Evolutionary conservation across 2,888 invertebrate species (phyloP).

Genomic region (Sinodicranocentrus sp.): DNA sequence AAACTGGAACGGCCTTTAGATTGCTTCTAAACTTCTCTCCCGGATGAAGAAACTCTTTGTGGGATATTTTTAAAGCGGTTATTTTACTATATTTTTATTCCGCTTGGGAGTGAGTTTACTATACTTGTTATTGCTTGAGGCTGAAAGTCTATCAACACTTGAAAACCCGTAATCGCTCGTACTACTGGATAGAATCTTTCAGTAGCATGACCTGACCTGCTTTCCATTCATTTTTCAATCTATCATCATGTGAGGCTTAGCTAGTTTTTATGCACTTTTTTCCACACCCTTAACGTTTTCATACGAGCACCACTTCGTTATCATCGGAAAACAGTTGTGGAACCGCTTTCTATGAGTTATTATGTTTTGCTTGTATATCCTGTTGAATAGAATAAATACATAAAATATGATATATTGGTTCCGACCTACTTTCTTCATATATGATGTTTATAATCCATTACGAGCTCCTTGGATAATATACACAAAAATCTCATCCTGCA

Average conservation of each 20-base stretch:
- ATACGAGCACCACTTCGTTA: too few species aligned
- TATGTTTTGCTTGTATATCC: background rate
- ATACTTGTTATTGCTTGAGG: background rate
- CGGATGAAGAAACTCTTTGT: too few species aligned
- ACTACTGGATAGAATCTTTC: constrained; percentile 10
- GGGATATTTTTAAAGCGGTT: too few species aligned
- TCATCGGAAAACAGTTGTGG: constrained; percentile 2
- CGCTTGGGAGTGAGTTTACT: background rate
- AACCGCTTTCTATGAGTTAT: background rate
- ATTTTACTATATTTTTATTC: too few species aligned
- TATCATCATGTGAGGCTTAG: constrained; percentile 7
- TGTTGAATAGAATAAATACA: constrained; percentile 3
- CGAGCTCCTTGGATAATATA: background rate
- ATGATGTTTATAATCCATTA: constrained; percentile 20
- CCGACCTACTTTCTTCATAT: constrained; percentile 15
- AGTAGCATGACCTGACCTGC: constrained; percentile 18
- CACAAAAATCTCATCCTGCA: constrained; percentile 1
- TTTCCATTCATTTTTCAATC: constrained; percentile 23
- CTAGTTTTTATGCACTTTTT: background rate
- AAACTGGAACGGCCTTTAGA: too few species aligned
- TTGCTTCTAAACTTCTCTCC: too few species aligned
- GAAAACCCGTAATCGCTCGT: too few species aligned
- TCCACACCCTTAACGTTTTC: too few species aligned
- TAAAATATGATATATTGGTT: constrained; percentile 20
- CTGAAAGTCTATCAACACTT: constrained; percentile 2